phyloP scores from a whole-genome alignment of 2,113 vertebrate species.

The Carlito syrichta region DNA sequence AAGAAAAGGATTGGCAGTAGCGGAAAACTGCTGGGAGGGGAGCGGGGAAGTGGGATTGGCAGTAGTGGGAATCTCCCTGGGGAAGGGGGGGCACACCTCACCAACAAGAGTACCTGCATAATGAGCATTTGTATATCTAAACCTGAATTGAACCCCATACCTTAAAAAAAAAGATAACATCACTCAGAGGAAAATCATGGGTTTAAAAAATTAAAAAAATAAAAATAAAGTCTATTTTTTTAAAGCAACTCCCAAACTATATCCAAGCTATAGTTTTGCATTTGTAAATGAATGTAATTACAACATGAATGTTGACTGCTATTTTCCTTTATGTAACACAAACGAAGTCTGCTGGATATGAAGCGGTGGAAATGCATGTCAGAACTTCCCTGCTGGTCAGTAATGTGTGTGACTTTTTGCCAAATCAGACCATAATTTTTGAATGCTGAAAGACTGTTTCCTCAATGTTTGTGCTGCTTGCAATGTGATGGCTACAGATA shows the following conservation, averaged over 20 bases:
- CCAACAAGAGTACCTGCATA: too few species aligned
- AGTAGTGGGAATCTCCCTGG: too few species aligned
- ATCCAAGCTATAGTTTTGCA: fast-evolving
- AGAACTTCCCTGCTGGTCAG: background rate
- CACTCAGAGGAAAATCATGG: too few species aligned
- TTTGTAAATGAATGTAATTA: fast-evolving
- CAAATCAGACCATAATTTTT: background rate
- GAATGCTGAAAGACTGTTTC: background rate
- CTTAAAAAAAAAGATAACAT: too few species aligned
- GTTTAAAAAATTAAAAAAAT: too few species aligned
- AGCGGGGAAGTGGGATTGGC: too few species aligned
- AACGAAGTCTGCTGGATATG: fast-evolving
- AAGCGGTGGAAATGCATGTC: fast-evolving
- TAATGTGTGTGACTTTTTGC: background rate
- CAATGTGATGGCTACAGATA: fast-evolving
- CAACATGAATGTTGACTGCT: fast-evolving
- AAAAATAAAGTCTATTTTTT: too few species aligned
- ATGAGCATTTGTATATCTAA: too few species aligned
- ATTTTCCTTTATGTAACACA: fast-evolving
- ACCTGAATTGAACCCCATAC: too few species aligned
- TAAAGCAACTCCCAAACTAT: background rate
- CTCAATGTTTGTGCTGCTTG: fast-evolving
- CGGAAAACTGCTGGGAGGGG: too few species aligned
- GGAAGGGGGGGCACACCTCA: too few species aligned
- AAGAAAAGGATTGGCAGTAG: too few species aligned